Evolutionary conservation across 2,888 invertebrate species (phyloP), one percentile per base, ranked within the genome.

Genomic region (Pimpla rufipes): DNA sequence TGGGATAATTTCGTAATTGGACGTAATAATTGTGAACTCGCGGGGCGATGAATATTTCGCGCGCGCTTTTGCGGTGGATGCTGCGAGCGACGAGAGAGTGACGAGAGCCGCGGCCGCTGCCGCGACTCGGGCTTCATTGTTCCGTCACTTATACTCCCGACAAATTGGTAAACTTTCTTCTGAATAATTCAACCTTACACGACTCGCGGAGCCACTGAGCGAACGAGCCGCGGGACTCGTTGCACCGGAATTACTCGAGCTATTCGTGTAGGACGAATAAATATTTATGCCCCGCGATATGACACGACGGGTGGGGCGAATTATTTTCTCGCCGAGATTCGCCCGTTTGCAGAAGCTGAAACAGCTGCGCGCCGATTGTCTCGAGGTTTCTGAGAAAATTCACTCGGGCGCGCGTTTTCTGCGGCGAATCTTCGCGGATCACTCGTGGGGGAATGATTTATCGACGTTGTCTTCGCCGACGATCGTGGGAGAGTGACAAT

Each of bases 251-350:
- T 76, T 42, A 70, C 45, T 59, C n/a, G n/a, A 73, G 71, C 75
- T 16, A 79, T 76, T 67, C 83, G 79, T 59, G 79, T 79, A 66
- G 83, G 83, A 79, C 52, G 79, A 83, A 67, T 79, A 76, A 75
- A 80, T 75, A 80, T 80, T 80, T 64, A 79, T 80, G 50, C 29
- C 13, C 2, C n/a, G 52, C 59, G 50, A 59, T 47, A 76, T 35
- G 47, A 50, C 47, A 29, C 18, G 11, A 57, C 1, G 42, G 47
- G 37, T 50, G 7, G 5, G 23, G 57, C 18, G 62, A 74, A 74
- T 74, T 62, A 62, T 74, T 62, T 37, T 74, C 73, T 47, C 47
- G 29, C 16, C 47, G 21, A 45, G 42, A 71, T 57, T 57, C 57
- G n/a, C 59, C 42, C 23, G 52, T 4, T 42, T 42, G 6, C 23